Evolutionary conservation across 2,113 vertebrate species (phyloP).

Genomic region (Artemisiospiza belli): DNA sequence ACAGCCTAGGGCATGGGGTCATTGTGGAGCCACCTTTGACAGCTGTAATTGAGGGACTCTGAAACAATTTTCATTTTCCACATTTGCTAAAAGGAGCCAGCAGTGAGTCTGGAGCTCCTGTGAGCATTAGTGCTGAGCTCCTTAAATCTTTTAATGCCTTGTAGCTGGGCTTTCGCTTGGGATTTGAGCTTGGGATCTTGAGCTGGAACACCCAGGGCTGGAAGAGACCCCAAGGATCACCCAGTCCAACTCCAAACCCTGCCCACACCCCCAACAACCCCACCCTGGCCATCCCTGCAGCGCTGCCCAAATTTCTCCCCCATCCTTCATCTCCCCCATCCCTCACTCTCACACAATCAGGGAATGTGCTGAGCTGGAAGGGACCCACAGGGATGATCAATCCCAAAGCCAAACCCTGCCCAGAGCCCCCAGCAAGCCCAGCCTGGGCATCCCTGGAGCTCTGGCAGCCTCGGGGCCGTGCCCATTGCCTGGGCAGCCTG

Average conservation of each 20-base stretch:
- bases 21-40: neutral
- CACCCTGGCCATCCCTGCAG: neutral
- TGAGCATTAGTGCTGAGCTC: neutral
- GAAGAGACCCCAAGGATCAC: rapidly evolving
- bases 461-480: neutral
- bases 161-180: neutral
- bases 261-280: neutral
- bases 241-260: rapidly evolving
- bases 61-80: neutral
- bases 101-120: neutral
- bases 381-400: too few relatives aligned
- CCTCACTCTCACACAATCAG: too few relatives aligned
- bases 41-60: neutral
- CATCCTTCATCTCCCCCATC: too few relatives aligned
- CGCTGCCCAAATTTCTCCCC: neutral
- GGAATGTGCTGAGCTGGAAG: too few relatives aligned
- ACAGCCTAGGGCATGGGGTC: neutral
- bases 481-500: neutral
- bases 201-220: neutral
- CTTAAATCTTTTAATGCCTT: neutral
- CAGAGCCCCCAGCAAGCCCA: neutral
- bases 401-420: too few relatives aligned
- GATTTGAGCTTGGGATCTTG: neutral
- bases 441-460: neutral
- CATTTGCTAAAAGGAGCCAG: neutral